Evolutionary conservation across 2,113 vertebrate genomes (phyloP).

Genomic region (Dipodomys spectabilis): DNA sequence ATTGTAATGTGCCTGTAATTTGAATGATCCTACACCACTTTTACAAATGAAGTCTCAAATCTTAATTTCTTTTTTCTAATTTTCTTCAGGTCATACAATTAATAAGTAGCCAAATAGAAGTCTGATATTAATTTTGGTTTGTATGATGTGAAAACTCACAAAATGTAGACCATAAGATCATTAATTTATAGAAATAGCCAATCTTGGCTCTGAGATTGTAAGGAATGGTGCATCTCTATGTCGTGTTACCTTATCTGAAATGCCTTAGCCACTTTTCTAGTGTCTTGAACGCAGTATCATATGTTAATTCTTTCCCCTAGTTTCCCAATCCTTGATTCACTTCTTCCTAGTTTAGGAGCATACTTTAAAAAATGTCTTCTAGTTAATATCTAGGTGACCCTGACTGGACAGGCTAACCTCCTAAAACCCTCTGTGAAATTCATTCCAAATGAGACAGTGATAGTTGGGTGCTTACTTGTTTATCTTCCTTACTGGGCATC

Average conservation of each 20-base stretch:
- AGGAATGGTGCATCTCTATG: background rate
- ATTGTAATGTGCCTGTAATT: background rate
- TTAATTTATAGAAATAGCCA: background rate
- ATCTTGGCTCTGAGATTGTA: background rate
- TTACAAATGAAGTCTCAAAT: background rate
- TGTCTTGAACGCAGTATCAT: background rate
- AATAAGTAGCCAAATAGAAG: background rate
- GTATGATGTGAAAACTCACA: background rate
- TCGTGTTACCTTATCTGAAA: background rate
- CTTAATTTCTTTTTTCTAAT: background rate
- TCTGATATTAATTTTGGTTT: background rate
- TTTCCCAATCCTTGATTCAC: background rate
- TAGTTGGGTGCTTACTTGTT: background rate
- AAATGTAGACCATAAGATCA: background rate
- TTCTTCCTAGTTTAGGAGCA: background rate
- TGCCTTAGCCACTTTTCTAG: background rate
- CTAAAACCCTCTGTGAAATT: background rate
- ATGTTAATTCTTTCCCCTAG: background rate
- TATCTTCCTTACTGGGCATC: background rate
- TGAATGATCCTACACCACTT: background rate
- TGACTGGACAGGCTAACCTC: background rate
- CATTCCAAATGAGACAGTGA: background rate
- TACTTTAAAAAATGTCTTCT: background rate
- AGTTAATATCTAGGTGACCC: background rate
- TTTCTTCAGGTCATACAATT: background rate